phyloP scores from a whole-genome alignment of 2,113 vertebrate genomes.

The Haemorhous mexicanus region DNA sequence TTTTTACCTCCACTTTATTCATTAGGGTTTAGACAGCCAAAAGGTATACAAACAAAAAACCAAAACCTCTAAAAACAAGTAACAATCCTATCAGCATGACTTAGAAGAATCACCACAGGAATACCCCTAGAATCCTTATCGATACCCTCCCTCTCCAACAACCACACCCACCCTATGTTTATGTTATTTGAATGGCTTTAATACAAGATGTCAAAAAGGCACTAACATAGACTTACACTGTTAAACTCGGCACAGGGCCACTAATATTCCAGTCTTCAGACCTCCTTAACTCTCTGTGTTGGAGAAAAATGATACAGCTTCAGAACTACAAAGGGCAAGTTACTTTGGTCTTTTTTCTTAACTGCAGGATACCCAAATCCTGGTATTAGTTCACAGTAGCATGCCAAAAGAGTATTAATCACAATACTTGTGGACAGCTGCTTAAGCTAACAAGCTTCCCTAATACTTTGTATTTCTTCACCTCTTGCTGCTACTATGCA shows the following conservation, averaged over 20 bases:
- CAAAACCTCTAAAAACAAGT: neutral
- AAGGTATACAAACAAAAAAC: neutral
- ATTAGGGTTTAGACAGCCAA: neutral
- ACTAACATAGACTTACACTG: neutral
- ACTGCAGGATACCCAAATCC: neutral
- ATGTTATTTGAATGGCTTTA: neutral
- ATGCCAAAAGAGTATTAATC: neutral
- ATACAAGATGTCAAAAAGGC: neutral
- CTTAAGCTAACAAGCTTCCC: conserved; percentile 29
- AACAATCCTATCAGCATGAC: neutral
- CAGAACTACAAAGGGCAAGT: neutral
- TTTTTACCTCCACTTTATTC: neutral
- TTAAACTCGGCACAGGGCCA: neutral
- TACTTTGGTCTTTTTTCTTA: neutral
- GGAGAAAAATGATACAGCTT: neutral
- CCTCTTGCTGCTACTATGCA: conserved; percentile 27
- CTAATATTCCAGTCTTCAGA: neutral
- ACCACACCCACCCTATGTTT: neutral
- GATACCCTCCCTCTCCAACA: neutral
- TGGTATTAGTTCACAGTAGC: neutral
- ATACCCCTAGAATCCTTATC: neutral
- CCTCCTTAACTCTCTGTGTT: neutral
- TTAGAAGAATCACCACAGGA: neutral
- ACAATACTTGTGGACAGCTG: neutral
- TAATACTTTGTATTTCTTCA: conserved; percentile 29